phyloP scores from a whole-genome alignment of 2,888 invertebrate species.

The Cremastinae sp. region DNA sequence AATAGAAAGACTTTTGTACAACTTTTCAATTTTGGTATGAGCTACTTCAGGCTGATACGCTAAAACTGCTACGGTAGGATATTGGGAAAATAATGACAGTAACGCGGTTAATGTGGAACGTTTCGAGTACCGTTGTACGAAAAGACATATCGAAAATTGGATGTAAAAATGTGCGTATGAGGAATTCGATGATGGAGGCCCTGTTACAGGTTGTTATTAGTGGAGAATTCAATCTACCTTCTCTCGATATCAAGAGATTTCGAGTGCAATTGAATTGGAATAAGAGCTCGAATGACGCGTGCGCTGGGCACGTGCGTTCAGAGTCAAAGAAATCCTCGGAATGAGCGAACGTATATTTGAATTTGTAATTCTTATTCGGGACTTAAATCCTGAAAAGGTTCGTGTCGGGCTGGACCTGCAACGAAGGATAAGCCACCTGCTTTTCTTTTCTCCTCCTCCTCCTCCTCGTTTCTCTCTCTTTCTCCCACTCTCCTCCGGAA shows the following conservation, averaged over 20 bases:
- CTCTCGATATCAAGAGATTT: slow-evolving; percentile 41
- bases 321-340: slow-evolving; percentile 41
- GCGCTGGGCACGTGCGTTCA: slow-evolving; percentile 49
- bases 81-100: slow-evolving; percentile 2
- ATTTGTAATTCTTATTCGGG: slow-evolving; percentile 64
- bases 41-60: too few species aligned
- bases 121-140: slow-evolving; percentile 33
- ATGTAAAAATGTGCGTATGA: slow-evolving; percentile 4
- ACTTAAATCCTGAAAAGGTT: slow-evolving; percentile 52
- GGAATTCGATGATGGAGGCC: slow-evolving; percentile 14
- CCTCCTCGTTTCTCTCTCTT: slow-evolving; percentile 2
- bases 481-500: slow-evolving; percentile 45
- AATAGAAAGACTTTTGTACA: too few species aligned
- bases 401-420: slow-evolving; percentile 51
- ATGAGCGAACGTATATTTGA: slow-evolving; percentile 57
- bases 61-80: too few species aligned
- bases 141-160: slow-evolving; percentile 6
- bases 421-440: slow-evolving; percentile 56
- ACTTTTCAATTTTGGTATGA: too few species aligned
- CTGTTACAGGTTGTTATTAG: slow-evolving; percentile 54
- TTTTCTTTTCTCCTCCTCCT: slow-evolving; percentile 10
- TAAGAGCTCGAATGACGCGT: slow-evolving; percentile 28
- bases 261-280: neutral
- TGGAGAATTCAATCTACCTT: slow-evolving; percentile 27
- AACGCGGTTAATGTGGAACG: too few species aligned